Evolutionary conservation across 2,113 vertebrate genomes (phyloP).

Genomic region (Falcunculus frontatus): DNA sequence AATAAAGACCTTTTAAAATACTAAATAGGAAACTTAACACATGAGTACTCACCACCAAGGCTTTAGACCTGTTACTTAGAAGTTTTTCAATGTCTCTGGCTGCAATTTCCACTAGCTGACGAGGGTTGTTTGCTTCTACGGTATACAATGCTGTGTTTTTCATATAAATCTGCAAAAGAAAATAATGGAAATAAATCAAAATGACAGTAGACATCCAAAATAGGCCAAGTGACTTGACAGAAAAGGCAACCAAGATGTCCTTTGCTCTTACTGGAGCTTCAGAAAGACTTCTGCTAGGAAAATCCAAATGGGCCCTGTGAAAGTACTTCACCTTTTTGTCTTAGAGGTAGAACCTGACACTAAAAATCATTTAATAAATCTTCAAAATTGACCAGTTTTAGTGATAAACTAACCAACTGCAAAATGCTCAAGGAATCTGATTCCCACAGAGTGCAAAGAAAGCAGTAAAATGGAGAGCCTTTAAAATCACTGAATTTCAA

Average conservation of each 20-base stretch:
- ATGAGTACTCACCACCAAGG: constrained; percentile 84
- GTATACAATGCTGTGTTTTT: constrained; percentile 82
- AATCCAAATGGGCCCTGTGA: background rate
- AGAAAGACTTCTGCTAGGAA: background rate
- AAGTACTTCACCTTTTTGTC: background rate
- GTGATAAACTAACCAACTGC: background rate
- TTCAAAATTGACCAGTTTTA: background rate
- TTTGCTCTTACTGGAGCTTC: background rate
- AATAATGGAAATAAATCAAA: background rate
- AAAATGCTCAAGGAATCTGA: background rate
- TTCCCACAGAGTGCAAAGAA: background rate
- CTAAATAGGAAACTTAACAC: background rate
- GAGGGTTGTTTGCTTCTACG: constrained; percentile 90
- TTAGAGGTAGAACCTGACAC: background rate
- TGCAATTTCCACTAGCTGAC: constrained; percentile 89
- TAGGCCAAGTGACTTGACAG: background rate
- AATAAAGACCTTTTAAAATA: background rate
- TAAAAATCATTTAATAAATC: background rate
- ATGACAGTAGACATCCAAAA: background rate
- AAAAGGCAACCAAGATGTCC: background rate
- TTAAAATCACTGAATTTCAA: background rate
- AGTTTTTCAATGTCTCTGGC: constrained; percentile 94
- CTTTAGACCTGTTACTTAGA: constrained; percentile 88
- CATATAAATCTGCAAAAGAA: constrained; percentile 81
- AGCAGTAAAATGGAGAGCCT: background rate